Conservation (phyloP, 2,797 vertebrate genomes). For the Pristis pectinata region DNA sequence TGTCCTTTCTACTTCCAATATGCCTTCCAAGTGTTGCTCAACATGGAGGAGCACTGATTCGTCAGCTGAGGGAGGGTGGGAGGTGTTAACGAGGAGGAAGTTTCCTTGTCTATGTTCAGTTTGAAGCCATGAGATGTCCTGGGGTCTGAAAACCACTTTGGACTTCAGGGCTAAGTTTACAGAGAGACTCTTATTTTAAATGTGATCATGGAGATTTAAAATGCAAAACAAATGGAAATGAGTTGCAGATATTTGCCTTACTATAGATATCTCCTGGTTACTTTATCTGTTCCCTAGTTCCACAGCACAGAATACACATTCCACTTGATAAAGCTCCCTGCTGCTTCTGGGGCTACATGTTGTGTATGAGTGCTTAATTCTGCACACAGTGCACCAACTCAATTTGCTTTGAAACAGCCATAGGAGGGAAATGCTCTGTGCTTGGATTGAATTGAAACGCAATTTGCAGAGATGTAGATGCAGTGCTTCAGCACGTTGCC, state of each 20-base stretch:
- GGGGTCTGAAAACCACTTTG: too few species aligned
- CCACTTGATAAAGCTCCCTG: not conserved
- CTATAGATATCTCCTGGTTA: not conserved
- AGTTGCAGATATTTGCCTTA: not conserved
- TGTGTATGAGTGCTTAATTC: not conserved
- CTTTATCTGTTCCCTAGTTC: not conserved
- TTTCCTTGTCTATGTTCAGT: too few species aligned
- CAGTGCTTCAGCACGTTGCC: not conserved
- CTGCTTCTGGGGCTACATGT: not conserved
- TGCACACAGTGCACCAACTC: not conserved
- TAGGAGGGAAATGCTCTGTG: not conserved
- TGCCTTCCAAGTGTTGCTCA: too few species aligned
- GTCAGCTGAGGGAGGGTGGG: too few species aligned
- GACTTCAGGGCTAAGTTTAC: not conserved
- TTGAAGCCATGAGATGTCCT: too few species aligned
- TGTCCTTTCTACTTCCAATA: too few species aligned
- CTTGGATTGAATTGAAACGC: not conserved
- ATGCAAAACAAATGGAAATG: not conserved
- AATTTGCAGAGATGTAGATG: not conserved
- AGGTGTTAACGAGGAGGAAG: too few species aligned
- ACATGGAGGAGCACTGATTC: too few species aligned
- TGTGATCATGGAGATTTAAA: not conserved
- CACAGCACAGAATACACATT: not conserved
- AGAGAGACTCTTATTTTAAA: not conserved
- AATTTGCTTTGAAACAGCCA: not conserved